Conservation (phyloP, 1,140 invertebrate species). For the Thaumetopoea pityocampa region DNA sequence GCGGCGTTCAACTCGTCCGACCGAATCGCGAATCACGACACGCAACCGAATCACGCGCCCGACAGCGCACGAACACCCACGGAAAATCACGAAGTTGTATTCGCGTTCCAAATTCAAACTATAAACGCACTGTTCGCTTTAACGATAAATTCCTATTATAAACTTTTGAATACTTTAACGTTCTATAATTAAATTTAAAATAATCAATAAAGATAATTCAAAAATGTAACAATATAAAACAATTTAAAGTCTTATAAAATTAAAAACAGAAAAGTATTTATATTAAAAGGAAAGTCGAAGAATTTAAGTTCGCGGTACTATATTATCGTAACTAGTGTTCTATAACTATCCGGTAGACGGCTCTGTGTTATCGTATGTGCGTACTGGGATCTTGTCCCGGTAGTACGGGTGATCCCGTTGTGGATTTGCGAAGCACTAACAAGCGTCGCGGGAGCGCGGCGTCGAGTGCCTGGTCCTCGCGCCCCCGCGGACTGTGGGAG, state of each 20-base stretch:
- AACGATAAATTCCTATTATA: no score
- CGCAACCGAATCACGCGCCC: conserved; percentile 45
- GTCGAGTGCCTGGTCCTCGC: conserved; percentile 62
- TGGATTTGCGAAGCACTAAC: conserved; percentile 73
- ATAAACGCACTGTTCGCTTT: conserved; percentile 5
- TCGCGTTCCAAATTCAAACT: conserved; percentile 26
- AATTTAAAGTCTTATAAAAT: not conserved
- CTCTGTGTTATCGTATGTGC: conserved; percentile 63
- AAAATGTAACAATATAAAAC: not conserved
- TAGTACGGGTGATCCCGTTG: conserved; percentile 70
- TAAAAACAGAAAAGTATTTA: conserved; percentile 5
- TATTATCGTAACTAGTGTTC: conserved; percentile 8
- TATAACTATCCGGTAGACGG: conserved; percentile 55
- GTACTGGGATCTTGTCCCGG: conserved; percentile 65
- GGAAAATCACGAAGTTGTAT: conserved; percentile 42
- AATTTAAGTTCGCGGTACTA: conserved; percentile 2
- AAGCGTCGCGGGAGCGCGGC: conserved; percentile 71
- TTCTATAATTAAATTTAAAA: not conserved
- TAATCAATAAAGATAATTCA: not conserved
- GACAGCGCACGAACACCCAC: conserved; percentile 56
- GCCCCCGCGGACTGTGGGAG: conserved; percentile 68
- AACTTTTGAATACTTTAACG: no score
- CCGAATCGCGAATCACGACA: conserved; percentile 78
- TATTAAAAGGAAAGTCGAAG: not conserved
- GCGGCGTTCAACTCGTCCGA: conserved; percentile 82